Evolutionary conservation across 1,140 invertebrate species (phyloP).

Genomic region (Drosophila rhopaloa): DNA sequence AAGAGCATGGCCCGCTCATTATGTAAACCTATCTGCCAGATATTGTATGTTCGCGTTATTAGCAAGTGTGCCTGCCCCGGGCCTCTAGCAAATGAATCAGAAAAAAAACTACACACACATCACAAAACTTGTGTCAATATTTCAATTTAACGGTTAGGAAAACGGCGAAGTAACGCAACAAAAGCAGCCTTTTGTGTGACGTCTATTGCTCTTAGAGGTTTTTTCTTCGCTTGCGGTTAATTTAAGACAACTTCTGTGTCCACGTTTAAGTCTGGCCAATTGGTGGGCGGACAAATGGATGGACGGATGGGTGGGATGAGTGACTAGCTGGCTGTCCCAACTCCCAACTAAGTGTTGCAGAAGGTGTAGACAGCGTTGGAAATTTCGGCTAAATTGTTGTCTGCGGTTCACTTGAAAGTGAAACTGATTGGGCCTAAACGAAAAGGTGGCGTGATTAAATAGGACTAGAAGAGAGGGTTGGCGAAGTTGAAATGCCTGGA

Average conservation of each 20-base stretch:
- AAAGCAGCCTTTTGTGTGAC: slow-evolving; percentile 61
- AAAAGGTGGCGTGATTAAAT: slow-evolving; percentile 31
- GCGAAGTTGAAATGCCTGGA: neutral
- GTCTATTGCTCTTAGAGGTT: slow-evolving; percentile 68
- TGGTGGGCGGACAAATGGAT: slow-evolving; percentile 47
- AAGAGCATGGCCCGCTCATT: slow-evolving; percentile 68
- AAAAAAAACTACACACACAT: slow-evolving; percentile 27
- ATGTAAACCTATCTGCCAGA: slow-evolving; percentile 51
- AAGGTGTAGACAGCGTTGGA: slow-evolving; percentile 30
- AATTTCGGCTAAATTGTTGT: slow-evolving; percentile 36
- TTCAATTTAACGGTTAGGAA: slow-evolving; percentile 76
- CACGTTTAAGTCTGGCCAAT: slow-evolving; percentile 38
- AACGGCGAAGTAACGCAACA: slow-evolving; percentile 47
- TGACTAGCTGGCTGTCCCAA: slow-evolving; percentile 25
- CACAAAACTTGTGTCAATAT: slow-evolving; percentile 74
- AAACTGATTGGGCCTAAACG: slow-evolving; percentile 44
- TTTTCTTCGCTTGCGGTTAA: slow-evolving; percentile 62
- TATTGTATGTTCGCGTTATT: slow-evolving; percentile 65
- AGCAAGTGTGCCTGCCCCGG: slow-evolving; percentile 53
- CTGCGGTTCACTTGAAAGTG: slow-evolving; percentile 59
- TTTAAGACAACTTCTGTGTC: slow-evolving; percentile 76
- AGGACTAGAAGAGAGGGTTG: neutral
- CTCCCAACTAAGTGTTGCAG: slow-evolving; percentile 45
- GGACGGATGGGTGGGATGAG: slow-evolving; percentile 25
- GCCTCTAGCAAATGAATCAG: slow-evolving; percentile 44